Percentiles rank a stretch among this genome's conserved stretches.
phyloP scores from a whole-genome alignment of 2,113 vertebrate species.

The Oophaga pumilio region DNA sequence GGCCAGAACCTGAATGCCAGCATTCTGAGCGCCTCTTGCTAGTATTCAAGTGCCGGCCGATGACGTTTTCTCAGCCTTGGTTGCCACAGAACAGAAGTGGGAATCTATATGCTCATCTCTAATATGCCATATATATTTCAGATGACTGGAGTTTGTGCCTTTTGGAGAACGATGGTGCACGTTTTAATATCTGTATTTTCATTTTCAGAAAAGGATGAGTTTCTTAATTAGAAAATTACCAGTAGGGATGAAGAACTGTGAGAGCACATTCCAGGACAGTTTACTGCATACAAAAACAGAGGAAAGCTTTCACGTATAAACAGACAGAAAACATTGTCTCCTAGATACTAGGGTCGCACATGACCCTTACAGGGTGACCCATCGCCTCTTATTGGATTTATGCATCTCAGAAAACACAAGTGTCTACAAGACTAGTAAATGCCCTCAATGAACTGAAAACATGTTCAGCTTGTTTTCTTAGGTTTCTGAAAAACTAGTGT shows the following conservation, averaged over 20 bases:
- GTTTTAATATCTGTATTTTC: too few relatives aligned
- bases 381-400: slow-evolving; percentile 2
- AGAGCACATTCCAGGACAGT: slow-evolving; percentile 10
- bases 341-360: slow-evolving; percentile 2
- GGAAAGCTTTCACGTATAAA: neutral
- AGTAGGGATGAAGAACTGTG: neutral
- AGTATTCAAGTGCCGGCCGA: too few relatives aligned
- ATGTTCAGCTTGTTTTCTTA: neutral
- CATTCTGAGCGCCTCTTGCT: too few relatives aligned
- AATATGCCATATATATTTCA: too few relatives aligned
- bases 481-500: slow-evolving; percentile 4
- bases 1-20: too few relatives aligned
- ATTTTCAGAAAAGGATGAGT: neutral
- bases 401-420: slow-evolving; percentile 3
- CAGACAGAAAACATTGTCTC: slow-evolving; percentile 41
- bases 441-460: slow-evolving; percentile 8
- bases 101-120: too few relatives aligned
- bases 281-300: slow-evolving; percentile 11
- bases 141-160: too few relatives aligned
- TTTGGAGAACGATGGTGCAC: too few relatives aligned
- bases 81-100: too few relatives aligned
- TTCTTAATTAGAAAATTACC: slow-evolving; percentile 27
- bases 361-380: slow-evolving; percentile 25
- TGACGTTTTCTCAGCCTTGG: too few relatives aligned
- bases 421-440: neutral